These are phyloP conservation scores for Guaruba guarouba DNA, from an alignment of 2,113 vertebrate species.

Conservation along the genomic window DNA sequence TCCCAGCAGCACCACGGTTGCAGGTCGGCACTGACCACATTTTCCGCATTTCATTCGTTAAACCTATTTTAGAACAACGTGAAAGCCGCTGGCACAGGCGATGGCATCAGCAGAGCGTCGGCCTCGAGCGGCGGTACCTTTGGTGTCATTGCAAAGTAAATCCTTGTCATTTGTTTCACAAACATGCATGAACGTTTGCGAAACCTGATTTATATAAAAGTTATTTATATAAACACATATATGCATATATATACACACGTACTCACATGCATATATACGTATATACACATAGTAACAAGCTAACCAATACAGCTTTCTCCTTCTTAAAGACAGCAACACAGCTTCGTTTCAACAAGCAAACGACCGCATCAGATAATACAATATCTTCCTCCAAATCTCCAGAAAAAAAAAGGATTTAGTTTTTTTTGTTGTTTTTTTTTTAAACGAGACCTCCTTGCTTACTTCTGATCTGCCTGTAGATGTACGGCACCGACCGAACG, in stretches of 20 bases:
- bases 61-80: fast-evolving
- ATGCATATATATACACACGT: fast-evolving
- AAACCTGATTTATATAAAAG: fast-evolving
- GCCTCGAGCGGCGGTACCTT: not conserved
- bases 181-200: fast-evolving
- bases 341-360: not conserved
- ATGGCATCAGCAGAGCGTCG: not conserved
- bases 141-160: not conserved
- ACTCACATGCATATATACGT: too few relatives aligned
- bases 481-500: fast-evolving
- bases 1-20: too few relatives aligned
- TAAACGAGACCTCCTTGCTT: not conserved
- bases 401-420: not conserved
- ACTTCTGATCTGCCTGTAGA: not conserved
- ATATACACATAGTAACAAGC: too few relatives aligned
- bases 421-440: not conserved
- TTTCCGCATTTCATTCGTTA: not conserved
- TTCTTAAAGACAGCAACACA: not conserved
- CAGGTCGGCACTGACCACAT: not conserved
- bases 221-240: not conserved
- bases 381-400: not conserved
- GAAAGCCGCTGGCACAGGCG: not conserved
- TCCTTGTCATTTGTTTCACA: fast-evolving
- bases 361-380: not conserved
- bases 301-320: not conserved